phyloP scores from a whole-genome alignment of 2,113 vertebrate species.

The Seriola rivoliana region DNA sequence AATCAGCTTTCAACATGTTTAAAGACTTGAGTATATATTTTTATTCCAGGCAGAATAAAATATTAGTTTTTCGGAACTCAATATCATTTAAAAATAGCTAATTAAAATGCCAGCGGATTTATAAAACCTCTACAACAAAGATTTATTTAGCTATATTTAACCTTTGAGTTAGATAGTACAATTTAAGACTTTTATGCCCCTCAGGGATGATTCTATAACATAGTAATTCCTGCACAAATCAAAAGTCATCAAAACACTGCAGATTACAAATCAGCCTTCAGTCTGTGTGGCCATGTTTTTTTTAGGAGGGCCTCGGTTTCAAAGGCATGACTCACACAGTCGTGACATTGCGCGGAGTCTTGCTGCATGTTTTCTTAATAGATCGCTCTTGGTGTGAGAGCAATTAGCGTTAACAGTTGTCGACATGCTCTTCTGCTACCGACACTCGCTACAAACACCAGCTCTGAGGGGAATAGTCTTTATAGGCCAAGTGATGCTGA shows the following conservation, averaged over 20 bases:
- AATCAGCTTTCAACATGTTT: background rate
- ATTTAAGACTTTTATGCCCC: background rate
- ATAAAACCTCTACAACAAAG: background rate
- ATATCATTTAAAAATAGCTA: background rate
- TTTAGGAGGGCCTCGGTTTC: slow-evolving; percentile 42
- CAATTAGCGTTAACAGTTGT: slow-evolving; percentile 85
- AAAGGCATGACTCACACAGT: slow-evolving; percentile 64
- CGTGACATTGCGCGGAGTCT: slow-evolving; percentile 61
- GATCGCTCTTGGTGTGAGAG: slow-evolving; percentile 81
- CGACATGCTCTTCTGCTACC: slow-evolving; percentile 77
- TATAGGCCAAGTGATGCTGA: slow-evolving; percentile 77
- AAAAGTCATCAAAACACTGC: slow-evolving; percentile 43
- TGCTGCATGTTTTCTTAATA: slow-evolving; percentile 81
- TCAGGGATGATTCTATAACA: slow-evolving; percentile 1
- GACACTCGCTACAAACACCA: slow-evolving; percentile 73
- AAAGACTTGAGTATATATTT: background rate
- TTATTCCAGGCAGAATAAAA: background rate
- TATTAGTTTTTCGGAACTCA: background rate
- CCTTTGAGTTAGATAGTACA: background rate
- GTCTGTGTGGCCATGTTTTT: slow-evolving; percentile 58
- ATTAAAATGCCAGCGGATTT: background rate
- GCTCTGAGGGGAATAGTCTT: slow-evolving; percentile 82
- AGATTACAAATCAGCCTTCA: slow-evolving; percentile 48
- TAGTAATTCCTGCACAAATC: slow-evolving; percentile 2
- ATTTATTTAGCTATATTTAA: background rate